Evolutionary conservation across 2,797 vertebrate species (phyloP), one percentile per base, ranked within the genome.

Genomic region (Acridotheres tristis): DNA sequence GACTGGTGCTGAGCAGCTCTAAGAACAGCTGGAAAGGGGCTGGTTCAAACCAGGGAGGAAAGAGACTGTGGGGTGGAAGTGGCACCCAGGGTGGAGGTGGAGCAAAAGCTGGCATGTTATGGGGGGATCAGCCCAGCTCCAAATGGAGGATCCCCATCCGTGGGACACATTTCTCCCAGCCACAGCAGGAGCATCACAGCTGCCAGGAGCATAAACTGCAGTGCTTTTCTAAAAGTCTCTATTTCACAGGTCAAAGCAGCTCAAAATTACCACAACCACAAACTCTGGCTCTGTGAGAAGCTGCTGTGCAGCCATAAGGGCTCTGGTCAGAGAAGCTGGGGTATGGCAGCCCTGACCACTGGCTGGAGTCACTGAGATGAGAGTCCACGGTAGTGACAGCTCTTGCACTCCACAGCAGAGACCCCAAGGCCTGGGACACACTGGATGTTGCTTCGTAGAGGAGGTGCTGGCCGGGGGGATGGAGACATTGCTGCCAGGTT

Each of bases 71-170:
- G 21, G 47, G 40, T 38, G n/a, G 54, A 59, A 75, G 32, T 11
- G 25, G 42, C 27, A 72, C 42, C 30, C 4, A 32, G 38, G 7
- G 7, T 43, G 21, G 67, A 57, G 43, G 21, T 14, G 4, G 26
- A 66, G 27, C 22, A 76, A n/a, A 68, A 83, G n/a, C 30, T 62
- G 27, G 34, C 4, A 9, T 5, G 19, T 7, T 57, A 23, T 5
- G 30, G 43, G 21, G 34, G 36, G 18, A 15, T 38, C 25, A 67
- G 25, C 30, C 18, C 75, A 75, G 21, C 73, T 80, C 55, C 1
- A 0, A 72, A 61, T 0, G 0, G 23, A 76, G 43, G 21, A 47
- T 71, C 30, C 32, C 36, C 22, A 40, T 9, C 36, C 0, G 0
- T 1, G 3, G 16, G 30, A 61, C 43, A 8, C 67, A 26, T 17